These are phyloP conservation scores for Amblyopsis hoosieri DNA, from an alignment of 2,797 vertebrate genomes.

Conservation along the genomic window DNA sequence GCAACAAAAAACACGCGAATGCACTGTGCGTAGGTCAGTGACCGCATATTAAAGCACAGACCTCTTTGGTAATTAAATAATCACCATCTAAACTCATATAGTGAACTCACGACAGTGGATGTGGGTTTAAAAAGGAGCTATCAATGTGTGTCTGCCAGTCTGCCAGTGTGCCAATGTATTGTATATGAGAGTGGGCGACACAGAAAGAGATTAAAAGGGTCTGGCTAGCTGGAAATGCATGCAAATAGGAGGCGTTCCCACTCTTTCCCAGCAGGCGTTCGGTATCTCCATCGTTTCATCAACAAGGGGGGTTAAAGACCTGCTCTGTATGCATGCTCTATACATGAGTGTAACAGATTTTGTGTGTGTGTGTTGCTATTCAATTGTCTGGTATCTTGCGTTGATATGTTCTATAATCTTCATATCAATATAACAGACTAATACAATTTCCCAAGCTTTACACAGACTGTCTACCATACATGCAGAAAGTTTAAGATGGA, in stretches of 20 bases:
- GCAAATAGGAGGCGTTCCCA: constrained; percentile 28
- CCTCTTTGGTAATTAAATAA: constrained; percentile 1
- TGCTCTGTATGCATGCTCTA: not conserved
- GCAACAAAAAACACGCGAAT: not conserved
- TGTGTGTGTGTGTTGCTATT: too few species aligned
- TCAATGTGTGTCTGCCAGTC: not conserved
- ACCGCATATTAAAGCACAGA: not conserved
- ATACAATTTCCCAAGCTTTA: too few species aligned
- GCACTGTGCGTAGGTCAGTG: constrained; percentile 2
- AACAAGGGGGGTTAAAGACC: constrained; percentile 25
- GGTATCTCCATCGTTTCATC: constrained; percentile 26
- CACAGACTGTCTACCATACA: not conserved
- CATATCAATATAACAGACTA: too few species aligned
- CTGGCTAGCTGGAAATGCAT: constrained; percentile 30
- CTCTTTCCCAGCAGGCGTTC: constrained; percentile 44
- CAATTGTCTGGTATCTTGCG: too few species aligned
- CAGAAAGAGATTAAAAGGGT: constrained; percentile 35
- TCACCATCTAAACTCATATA: not conserved
- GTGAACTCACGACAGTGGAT: not conserved
- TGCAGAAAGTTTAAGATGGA: not conserved
- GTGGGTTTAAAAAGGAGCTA: not conserved
- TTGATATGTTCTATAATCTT: too few species aligned
- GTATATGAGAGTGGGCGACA: not conserved
- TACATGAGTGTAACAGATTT: too few species aligned
- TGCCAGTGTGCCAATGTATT: not conserved